These are phyloP conservation scores for Caenorhabditis japonica DNA, from an alignment of 2,888 invertebrate genomes.

Conservation along the genomic window DNA sequence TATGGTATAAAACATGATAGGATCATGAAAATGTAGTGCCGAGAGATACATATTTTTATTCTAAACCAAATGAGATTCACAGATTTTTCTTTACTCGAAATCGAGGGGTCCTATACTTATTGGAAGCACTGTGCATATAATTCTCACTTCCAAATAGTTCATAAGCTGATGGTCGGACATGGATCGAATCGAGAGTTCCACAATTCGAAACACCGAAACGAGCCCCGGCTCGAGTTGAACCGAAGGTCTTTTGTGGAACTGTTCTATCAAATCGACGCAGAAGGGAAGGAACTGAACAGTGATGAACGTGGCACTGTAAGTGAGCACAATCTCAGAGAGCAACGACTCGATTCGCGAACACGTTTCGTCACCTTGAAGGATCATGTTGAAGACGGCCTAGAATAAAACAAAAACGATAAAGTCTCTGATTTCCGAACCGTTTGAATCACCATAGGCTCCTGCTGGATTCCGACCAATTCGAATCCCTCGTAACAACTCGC, in stretches of 20 bases:
- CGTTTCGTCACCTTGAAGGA: constrained; percentile 84
- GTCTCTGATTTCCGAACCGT: too few relatives aligned
- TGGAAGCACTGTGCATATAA: too few relatives aligned
- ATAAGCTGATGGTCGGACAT: constrained; percentile 88
- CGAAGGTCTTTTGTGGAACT: constrained; percentile 87
- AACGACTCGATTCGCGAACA: constrained; percentile 91
- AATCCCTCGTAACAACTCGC: constrained; percentile 89
- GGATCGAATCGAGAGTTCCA: constrained; percentile 87
- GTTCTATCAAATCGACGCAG: constrained; percentile 85
- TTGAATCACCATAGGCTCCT: constrained; percentile 24
- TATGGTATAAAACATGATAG: too few relatives aligned
- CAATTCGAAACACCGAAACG: constrained; percentile 86
- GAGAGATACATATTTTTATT: too few relatives aligned
- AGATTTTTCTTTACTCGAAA: neutral
- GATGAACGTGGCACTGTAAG: constrained; percentile 90
- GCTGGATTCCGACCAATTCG: constrained; percentile 14
- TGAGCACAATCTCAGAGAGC: constrained; percentile 87
- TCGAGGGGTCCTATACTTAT: too few relatives aligned
- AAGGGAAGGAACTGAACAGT: constrained; percentile 89
- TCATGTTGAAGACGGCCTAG: constrained; percentile 49
- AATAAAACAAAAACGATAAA: too few relatives aligned
- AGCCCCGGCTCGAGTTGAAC: constrained; percentile 89
- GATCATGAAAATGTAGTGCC: too few relatives aligned
- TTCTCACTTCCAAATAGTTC: constrained; percentile 88
- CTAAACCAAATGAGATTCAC: too few relatives aligned